phyloP scores from a whole-genome alignment of 2,888 invertebrate species.

The Leucophora obtusa region DNA sequence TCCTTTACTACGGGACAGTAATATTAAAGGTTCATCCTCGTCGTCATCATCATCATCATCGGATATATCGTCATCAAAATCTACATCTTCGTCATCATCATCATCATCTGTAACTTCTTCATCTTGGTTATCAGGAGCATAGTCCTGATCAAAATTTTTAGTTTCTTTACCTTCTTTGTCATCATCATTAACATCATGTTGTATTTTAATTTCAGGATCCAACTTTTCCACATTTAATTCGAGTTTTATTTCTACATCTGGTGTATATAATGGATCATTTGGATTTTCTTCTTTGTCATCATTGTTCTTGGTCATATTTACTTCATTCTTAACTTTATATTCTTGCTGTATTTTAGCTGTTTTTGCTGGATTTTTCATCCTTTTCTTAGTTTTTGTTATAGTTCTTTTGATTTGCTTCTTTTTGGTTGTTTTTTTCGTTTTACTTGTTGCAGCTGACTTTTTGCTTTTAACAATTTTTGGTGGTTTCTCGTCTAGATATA shows the following conservation, averaged over 20 bases:
- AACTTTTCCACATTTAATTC: conserved; percentile 5
- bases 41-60: conserved; percentile 15
- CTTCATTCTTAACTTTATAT: not conserved
- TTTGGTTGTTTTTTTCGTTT: conserved; percentile 16
- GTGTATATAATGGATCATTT: conserved; percentile 35
- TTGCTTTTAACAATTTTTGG: conserved; percentile 48
- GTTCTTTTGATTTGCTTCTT: conserved; percentile 10
- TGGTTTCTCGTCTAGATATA: conserved; percentile 56
- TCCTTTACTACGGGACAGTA: conserved; percentile 10
- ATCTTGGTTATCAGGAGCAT: conserved; percentile 10
- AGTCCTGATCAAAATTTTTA: conserved; percentile 2
- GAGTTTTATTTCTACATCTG: conserved; percentile 23
- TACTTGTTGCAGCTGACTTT: conserved; percentile 7
- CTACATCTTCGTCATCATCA: not conserved
- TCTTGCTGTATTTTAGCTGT: conserved; percentile 2
- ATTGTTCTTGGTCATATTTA: not conserved
- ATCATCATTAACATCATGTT: conserved; percentile 4
- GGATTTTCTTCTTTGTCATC: not conserved
- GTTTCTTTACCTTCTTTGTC: no score
- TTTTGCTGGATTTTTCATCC: not conserved
- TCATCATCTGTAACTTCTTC: not conserved
- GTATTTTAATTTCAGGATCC: conserved; percentile 6
- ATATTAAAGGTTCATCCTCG: conserved; percentile 2
- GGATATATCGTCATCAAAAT: conserved; percentile 4
- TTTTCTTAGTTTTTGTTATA: not conserved